Evolutionary conservation across 2,888 invertebrate genomes (phyloP).

Genomic region (Agriopis marginaria): DNA sequence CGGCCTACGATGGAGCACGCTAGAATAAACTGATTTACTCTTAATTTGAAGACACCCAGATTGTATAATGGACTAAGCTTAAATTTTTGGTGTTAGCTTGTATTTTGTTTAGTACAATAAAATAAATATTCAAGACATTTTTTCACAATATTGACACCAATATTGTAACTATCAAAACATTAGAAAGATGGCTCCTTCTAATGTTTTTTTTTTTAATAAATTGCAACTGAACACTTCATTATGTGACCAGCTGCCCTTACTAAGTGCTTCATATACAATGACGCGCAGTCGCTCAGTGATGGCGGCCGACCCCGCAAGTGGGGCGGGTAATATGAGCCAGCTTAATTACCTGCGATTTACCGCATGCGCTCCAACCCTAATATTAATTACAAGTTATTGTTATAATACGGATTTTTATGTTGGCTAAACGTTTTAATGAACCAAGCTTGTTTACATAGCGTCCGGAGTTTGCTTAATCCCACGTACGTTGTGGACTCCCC

Average conservation of each 20-base stretch:
- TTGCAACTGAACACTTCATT: neutral
- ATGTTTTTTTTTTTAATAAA: neutral
- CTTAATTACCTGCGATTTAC: constrained; percentile 81
- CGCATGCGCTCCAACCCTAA: constrained; percentile 60
- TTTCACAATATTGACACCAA: no score
- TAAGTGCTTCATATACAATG: neutral
- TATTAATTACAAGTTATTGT: constrained; percentile 72
- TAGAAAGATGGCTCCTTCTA: no score
- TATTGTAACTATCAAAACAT: no score
- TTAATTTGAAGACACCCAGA: no score
- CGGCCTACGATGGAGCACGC: no score
- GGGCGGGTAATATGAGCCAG: constrained; percentile 53
- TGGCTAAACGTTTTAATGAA: constrained; percentile 50
- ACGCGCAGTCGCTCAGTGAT: constrained; percentile 61
- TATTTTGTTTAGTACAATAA: no score
- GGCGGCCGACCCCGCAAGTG: constrained; percentile 49
- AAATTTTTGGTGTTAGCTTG: no score
- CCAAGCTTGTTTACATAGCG: constrained; percentile 48
- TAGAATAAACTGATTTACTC: no score
- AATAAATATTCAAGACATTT: no score
- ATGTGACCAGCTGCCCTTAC: constrained; percentile 14
- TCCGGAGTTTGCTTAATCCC: constrained; percentile 42
- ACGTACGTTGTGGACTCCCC: constrained; percentile 17
- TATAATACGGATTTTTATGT: constrained; percentile 55
- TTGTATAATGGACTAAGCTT: no score